Base-by-base conservation (phyloP, 2,888 invertebrate species). In the Pollenia angustigena region DNA sequence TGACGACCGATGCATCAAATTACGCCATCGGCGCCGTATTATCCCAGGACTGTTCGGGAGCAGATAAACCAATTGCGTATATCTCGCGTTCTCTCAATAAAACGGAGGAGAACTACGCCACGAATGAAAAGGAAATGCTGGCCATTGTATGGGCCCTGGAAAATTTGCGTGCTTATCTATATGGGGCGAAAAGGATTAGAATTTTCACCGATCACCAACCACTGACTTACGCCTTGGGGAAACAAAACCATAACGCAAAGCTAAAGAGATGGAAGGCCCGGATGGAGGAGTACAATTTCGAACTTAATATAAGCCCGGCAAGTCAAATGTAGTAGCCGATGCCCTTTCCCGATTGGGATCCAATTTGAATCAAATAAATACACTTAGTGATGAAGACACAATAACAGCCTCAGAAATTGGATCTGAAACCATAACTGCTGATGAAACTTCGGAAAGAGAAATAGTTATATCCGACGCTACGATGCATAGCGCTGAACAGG, bases 201-300 rank as follows among this genome's bases (percentile, higher is more conserved):
- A 18, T 18, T 18, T 18, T 18, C 18, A 18, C 18, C 18, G 18
- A 18, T 18, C 18, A 18, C 18, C 83, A 81, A 48, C 72, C 82
- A 6, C 23, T 85, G 42, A 71, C 79, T 0, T 79, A 74, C 42
- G 58, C 79, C 3, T 16, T 82, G 1, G 48, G 78, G 6, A 82
- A 68, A 9, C 42, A 58, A 32, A 58, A 58, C 4, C 23, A 68
- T n/a, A 86, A 78, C n/a, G 54, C 56, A 8, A 81, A 81, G 50
- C 14, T 82, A 14, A 82, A 82, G 44, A 44, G 74, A 1, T 83
- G 79, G 82, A 87, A 88, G 18, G 81, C 85, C 1, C 72, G 80
- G 11, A 82, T 85, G 6, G 85, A 89, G 23, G 88, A 88, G 48
- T 88, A 83, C 11, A 85, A 88, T 52, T 86, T 78, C 10, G 81